A percentile compares a stretch with the other conserved stretches of the same genome.
phyloP scores from a whole-genome alignment of 2,797 vertebrate species.

The Prionace glauca region DNA sequence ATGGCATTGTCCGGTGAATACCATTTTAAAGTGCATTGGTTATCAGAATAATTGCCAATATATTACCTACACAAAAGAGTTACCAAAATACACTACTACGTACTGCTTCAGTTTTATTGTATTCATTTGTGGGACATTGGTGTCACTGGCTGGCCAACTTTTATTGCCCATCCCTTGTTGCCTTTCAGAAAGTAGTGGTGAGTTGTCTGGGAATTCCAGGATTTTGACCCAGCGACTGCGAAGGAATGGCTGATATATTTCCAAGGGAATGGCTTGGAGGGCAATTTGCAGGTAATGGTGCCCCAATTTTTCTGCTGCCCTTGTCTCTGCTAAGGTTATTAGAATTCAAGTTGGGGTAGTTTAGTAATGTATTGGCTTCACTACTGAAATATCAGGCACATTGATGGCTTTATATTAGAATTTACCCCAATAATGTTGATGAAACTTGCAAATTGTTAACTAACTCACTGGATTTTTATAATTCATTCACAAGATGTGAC shows the following conservation, averaged over 20 bases:
- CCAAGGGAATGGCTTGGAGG: too few species aligned
- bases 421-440: background rate
- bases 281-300: too few species aligned
- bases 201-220: too few species aligned
- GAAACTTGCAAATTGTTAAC: background rate
- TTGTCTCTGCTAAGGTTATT: background rate
- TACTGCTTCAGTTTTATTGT: background rate
- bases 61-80: background rate
- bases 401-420: background rate
- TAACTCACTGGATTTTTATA: background rate
- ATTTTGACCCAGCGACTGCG: too few species aligned
- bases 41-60: background rate
- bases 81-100: too few species aligned
- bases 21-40: background rate
- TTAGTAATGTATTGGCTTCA: too few species aligned
- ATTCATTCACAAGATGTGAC: background rate
- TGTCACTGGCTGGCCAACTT: too few species aligned
- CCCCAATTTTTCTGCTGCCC: too few species aligned
- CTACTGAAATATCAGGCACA: background rate
- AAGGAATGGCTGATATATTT: too few species aligned
- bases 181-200: too few species aligned
- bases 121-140: too few species aligned
- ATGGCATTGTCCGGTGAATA: background rate
- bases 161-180: too few species aligned
- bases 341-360: background rate